Evolutionary conservation across 2,113 vertebrate genomes (phyloP).

Genomic region (Paradoxurus hermaphroditus): DNA sequence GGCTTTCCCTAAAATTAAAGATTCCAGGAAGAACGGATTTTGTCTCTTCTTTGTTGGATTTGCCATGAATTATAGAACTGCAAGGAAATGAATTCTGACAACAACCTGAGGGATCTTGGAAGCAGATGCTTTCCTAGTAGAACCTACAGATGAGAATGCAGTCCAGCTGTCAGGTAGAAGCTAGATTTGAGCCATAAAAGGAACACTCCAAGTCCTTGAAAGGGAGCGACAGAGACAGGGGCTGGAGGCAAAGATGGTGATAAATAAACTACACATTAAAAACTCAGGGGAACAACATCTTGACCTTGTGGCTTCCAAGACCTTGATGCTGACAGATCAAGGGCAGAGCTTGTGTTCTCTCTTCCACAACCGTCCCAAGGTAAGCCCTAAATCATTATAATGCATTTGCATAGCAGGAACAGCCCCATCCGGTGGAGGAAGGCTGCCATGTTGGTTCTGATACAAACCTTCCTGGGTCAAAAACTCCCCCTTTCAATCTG

Average conservation of each 20-base stretch:
- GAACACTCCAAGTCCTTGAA: neutral
- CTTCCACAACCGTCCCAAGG: neutral
- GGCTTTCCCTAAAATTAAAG: neutral
- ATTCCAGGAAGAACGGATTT: neutral
- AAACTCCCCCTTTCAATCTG: neutral
- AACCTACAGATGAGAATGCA: neutral
- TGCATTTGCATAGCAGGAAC: neutral
- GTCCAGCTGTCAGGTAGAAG: neutral
- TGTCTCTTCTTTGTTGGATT: neutral
- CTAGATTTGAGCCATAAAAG: too few species aligned
- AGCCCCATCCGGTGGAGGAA: neutral
- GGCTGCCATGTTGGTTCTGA: neutral
- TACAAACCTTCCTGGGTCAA: neutral
- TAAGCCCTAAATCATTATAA: neutral
- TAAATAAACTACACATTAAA: neutral
- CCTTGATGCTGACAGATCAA: neutral
- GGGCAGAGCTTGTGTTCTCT: neutral
- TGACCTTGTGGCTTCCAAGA: too few species aligned
- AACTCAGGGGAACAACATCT: neutral
- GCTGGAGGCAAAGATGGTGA: neutral
- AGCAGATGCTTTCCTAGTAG: neutral
- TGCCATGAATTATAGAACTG: neutral
- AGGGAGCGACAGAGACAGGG: neutral
- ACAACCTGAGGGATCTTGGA: neutral
- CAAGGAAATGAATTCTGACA: neutral